Evolutionary conservation across 1,140 invertebrate species (phyloP), one percentile per base, ranked within the genome.

Genomic region (Gryllus bimaculatus): DNA sequence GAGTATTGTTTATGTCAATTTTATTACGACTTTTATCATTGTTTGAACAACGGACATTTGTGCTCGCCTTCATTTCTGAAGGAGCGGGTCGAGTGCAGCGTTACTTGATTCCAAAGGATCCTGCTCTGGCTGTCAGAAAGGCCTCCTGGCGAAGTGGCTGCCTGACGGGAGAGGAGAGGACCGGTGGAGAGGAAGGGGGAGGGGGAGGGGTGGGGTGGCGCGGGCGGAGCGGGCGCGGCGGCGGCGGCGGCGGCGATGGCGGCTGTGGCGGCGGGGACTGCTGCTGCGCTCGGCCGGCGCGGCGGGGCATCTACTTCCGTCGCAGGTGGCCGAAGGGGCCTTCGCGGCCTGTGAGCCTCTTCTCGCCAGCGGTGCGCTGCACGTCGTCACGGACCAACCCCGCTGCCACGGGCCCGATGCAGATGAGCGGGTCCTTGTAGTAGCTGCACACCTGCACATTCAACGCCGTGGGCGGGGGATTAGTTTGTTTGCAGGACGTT

Each of bases 401-500:
- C 3, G 90, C 90, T 1, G 93, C 93, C 0, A 95, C 93, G 0
- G 92, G 92, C 2, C 95, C 95, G 81, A 97, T 93, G 88, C 95
- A 97, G 26, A 94, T 93, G 13, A 95, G 87, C 18, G 94, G 93
- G 82, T 96, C 95, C 83, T 94, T 95, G 90, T 96, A 97, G 86
- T 96, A 96, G 8, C 92, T 93, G 86, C 95, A 96, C 81, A 93
- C 92, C 92, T 94, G 86, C 8, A 82, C 76, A 74, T 48, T 13
- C 7, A 13, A 8, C 66, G 49, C 21, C n/a, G 0, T 78, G 8
- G 18, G 26, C 8, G 8, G 8, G 15, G 47, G 13, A 54, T 10
- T n/a, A 78, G 78, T 86, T 86, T 94, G 92, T 89, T 95, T 95
- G 84, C 93, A 89, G 73, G 93, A 90, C 78, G 92, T 39, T 39